Conservation (phyloP, 2,797 vertebrate genomes). For the Mycteria americana region DNA sequence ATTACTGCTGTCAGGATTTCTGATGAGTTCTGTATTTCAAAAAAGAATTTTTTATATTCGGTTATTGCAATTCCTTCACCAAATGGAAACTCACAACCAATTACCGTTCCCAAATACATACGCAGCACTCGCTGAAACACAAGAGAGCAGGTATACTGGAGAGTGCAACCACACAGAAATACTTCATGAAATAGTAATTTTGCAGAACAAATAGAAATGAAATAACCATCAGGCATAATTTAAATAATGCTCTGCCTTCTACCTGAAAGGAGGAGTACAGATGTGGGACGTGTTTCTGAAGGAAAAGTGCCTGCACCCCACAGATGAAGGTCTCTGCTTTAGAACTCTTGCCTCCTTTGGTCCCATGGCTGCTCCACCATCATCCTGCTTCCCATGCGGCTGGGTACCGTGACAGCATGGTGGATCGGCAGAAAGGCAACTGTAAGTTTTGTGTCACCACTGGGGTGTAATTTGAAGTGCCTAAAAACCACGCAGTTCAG, state of each 20-base stretch:
- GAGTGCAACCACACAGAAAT: not conserved
- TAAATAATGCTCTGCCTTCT: not conserved
- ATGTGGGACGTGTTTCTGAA: not conserved
- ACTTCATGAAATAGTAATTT: not conserved
- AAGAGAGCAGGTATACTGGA: not conserved
- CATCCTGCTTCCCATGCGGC: not conserved
- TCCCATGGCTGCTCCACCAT: not conserved
- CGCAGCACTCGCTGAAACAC: not conserved
- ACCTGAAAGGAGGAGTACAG: not conserved
- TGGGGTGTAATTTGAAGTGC: not conserved
- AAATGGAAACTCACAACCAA: not conserved
- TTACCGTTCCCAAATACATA: not conserved
- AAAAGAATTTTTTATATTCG: not conserved
- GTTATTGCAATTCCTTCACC: not conserved
- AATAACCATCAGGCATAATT: not conserved
- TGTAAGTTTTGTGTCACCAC: not conserved
- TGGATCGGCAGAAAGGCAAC: not conserved
- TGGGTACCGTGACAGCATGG: accelerated
- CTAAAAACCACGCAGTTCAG: not conserved
- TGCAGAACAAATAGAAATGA: not conserved
- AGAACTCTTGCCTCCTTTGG: not conserved
- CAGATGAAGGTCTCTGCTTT: not conserved
- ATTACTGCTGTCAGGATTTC: not conserved
- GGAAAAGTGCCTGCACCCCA: not conserved
- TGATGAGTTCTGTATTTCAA: not conserved